Base-by-base conservation (phyloP, 35 echinoderm and acorn worm genomes). In the Eucidaris tribuloides region DNA sequence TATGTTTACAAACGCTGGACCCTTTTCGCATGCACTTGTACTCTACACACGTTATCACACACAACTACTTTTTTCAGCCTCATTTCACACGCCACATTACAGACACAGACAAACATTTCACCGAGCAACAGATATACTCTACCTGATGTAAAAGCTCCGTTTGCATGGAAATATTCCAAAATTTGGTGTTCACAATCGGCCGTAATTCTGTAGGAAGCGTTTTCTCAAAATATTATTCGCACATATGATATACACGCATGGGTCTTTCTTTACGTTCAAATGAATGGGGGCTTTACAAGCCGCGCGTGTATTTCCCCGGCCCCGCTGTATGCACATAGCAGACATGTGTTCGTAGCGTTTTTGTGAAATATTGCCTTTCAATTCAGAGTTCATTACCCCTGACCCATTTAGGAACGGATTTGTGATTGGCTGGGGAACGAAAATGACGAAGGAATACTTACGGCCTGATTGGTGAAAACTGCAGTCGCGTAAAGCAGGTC, bases 341-440 rank as follows among this genome's bases (percentile, higher is more conserved):
- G 68, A 74, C 68, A 74, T 74, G 68, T 74, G 68, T 74, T 74
- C 37, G 68, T 74, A 74, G 68, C 44, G 38, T 74, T 74, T 74
- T 63, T 68, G 24, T 74, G 68, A 74, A 74, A 74, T 74, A 74
- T 74, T 74, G 68, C 68, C 68, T 74, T 74, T 74, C 68, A 40
- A 74, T 79, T 77, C 58, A 77, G 78, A 88, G 85, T 88, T 88
- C 85, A 77, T 88, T 88, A 88, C 85, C 85, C 85, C 85, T 88
- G 85, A 88, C 85, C 85, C 76, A 88, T 88, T 88, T 88, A 88
- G 59, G 13, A 39, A 39, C 80, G 7, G 40, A 4, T 4, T 62
- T 76, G 38, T 88, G 85, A 88, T 88, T 88, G 85, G 85, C 66
- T 68, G 49, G 56, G 58, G 85, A 20, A 25, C 31, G 5, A 49